A percentile compares a stretch with the other conserved stretches of the same genome.
phyloP scores from a whole-genome alignment of 2,888 invertebrate genomes.

The Noctua comes region DNA sequence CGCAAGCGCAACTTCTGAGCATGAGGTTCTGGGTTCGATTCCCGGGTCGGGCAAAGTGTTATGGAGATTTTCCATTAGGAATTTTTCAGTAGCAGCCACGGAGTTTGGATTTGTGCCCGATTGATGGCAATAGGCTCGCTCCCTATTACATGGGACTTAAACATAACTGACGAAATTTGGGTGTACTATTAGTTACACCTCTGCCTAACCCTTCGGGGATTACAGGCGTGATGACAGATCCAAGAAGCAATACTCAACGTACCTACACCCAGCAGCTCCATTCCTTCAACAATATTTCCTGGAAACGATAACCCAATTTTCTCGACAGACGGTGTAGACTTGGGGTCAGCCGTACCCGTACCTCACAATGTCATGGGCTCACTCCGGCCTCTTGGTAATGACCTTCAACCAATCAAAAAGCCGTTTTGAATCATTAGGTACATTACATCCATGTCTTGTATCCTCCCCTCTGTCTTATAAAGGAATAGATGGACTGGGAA shows the following conservation, averaged over 20 bases:
- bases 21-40: too few species aligned
- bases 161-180: too few species aligned
- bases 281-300: neutral
- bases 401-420: conserved; percentile 50
- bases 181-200: too few species aligned
- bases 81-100: too few species aligned
- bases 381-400: conserved; percentile 29
- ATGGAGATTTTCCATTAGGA: too few species aligned
- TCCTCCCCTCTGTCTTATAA: neutral
- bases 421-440: conserved; percentile 39
- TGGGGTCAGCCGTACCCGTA: conserved; percentile 18
- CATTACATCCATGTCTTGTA: conserved; percentile 13
- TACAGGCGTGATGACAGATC: neutral
- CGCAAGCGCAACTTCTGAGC: too few species aligned
- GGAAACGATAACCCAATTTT: conserved; percentile 18
- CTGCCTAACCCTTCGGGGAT: neutral
- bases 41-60: too few species aligned
- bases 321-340: conserved; percentile 1
- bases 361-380: conserved; percentile 36
- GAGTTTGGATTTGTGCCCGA: too few species aligned
- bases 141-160: too few species aligned
- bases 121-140: too few species aligned
- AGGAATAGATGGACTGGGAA: neutral
- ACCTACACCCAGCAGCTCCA: neutral
- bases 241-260: neutral